A percentile compares a stretch with the other conserved stretches of the same genome.
Evolutionary conservation across 2,113 vertebrate genomes (phyloP).

Genomic region (Zosterops borbonicus): DNA sequence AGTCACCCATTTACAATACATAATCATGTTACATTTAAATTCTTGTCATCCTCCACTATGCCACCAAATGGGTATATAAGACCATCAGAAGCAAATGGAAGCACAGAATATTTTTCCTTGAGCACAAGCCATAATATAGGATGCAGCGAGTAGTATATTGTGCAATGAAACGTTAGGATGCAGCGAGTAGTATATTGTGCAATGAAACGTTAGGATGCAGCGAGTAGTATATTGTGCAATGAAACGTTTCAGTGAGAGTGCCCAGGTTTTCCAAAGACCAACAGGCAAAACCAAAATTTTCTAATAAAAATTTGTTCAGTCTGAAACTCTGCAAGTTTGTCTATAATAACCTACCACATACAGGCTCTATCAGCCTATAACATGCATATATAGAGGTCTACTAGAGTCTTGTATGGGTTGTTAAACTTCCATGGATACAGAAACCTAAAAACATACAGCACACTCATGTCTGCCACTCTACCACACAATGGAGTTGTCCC

Average conservation of each 20-base stretch:
- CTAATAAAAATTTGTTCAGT: background rate
- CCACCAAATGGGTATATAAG: background rate
- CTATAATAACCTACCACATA: background rate
- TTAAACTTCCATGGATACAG: background rate
- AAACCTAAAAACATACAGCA: background rate
- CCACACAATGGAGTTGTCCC: fast-evolving
- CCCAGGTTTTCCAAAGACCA: background rate
- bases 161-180: background rate
- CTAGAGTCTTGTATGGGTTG: background rate
- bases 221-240: background rate
- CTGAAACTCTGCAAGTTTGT: background rate
- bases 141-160: background rate
- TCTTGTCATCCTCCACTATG: background rate
- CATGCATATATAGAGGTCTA: background rate
- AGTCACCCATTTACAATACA: background rate
- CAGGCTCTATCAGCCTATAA: background rate
- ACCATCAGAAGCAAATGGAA: background rate
- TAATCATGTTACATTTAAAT: background rate
- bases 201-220: background rate
- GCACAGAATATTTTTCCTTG: background rate
- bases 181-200: no score
- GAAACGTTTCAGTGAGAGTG: background rate
- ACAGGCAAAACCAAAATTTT: background rate
- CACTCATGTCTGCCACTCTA: background rate
- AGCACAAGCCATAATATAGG: background rate